Percentiles rank a stretch among this genome's conserved stretches.
Conservation (phyloP, 2,113 vertebrate genomes). For the Ictidomys tridecemlineatus region DNA sequence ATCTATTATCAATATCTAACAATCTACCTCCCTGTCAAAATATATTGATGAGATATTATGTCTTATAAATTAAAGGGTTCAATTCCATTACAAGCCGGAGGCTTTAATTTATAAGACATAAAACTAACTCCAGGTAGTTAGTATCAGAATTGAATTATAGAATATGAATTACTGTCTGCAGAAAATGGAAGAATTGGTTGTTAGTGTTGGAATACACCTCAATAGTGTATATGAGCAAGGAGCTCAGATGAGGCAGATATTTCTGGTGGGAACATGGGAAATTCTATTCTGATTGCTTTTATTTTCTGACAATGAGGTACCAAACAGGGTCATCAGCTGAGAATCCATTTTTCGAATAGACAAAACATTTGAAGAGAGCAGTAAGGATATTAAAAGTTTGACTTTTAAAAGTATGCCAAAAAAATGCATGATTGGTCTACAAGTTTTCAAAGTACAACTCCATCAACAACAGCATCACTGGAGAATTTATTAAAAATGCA, state of each 20-base stretch:
- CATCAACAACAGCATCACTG: too few relatives aligned
- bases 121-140: background rate
- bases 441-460: too few relatives aligned
- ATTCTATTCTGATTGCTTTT: background rate
- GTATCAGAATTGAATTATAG: background rate
- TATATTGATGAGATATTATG: too few relatives aligned
- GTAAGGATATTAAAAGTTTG: too few relatives aligned
- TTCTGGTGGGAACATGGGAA: background rate
- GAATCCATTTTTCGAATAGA: background rate
- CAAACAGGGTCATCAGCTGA: background rate
- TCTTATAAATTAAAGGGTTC: too few relatives aligned
- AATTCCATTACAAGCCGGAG: too few relatives aligned
- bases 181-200: background rate
- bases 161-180: background rate
- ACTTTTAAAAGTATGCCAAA: too few relatives aligned
- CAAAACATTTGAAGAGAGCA: too few relatives aligned
- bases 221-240: too few relatives aligned
- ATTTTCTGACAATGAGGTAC: background rate
- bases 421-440: too few relatives aligned
- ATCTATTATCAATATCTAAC: background rate
- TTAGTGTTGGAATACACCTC: background rate
- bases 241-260: background rate
- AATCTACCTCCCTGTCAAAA: too few relatives aligned
- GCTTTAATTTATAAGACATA: background rate
- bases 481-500: too few relatives aligned